phyloP scores from a whole-genome alignment of 2,888 invertebrate genomes.

The Diaperis boleti region DNA sequence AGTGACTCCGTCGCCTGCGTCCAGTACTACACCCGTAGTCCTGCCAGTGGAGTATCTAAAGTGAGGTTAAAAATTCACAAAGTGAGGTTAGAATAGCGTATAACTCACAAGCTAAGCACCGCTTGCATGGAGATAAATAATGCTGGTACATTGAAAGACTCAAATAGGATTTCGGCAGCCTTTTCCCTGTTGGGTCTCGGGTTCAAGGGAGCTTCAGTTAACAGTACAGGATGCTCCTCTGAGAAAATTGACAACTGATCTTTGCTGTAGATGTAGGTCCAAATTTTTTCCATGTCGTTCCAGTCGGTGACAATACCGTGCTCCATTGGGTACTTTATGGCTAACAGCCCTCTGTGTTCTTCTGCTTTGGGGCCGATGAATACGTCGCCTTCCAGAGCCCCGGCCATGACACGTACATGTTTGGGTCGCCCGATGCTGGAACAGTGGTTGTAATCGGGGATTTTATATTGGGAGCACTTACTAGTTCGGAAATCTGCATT shows the following conservation, averaged over 20 bases:
- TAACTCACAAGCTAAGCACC: conserved; percentile 93
- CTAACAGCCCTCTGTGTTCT: conserved; percentile 95
- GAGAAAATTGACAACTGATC: conserved; percentile 97
- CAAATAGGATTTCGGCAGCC: conserved; percentile 99
- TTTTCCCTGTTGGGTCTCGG: conserved; percentile 97
- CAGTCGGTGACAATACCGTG: conserved; percentile 99
- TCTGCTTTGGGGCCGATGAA: conserved; percentile 98
- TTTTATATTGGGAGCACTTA: conserved; percentile 71
- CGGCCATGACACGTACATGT: conserved; percentile 99
- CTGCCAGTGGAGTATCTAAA: conserved; percentile 92
- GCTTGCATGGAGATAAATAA: conserved; percentile 99
- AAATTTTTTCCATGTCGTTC: conserved; percentile 99
- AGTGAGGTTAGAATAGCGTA: background rate
- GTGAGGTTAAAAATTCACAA: conserved; percentile 1
- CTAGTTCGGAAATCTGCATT: conserved; percentile 99
- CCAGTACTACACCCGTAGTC: conserved; percentile 98
- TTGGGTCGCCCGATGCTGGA: conserved; percentile 95
- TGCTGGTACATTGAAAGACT: conserved; percentile 98
- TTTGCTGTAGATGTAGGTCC: conserved; percentile 98
- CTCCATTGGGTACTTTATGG: conserved; percentile 99
- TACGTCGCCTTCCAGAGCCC: conserved; percentile 96
- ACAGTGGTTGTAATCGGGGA: no score
- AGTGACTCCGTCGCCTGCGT: conserved; percentile 98
- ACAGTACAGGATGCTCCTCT: conserved; percentile 97
- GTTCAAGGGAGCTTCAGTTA: conserved; percentile 98